Evolutionary conservation across 30 jellyfish, hydroid and myxozoan species (phyloP).

Genomic region (Morbakka virulenta): DNA sequence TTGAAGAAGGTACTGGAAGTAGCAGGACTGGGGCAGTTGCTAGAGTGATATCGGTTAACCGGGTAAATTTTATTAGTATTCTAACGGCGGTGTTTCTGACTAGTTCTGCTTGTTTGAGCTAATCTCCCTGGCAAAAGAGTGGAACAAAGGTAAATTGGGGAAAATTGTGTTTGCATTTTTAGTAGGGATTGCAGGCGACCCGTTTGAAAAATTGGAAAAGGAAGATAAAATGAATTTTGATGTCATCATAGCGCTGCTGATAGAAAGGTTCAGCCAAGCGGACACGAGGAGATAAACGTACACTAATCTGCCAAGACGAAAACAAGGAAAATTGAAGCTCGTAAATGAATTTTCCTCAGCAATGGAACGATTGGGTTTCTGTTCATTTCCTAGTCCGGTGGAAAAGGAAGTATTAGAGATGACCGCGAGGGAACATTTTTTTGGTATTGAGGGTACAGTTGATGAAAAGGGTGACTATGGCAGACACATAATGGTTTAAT

Average conservation of each 20-base stretch:
- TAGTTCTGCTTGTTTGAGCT: conserved; percentile 31
- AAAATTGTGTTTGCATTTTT: conserved; percentile 24
- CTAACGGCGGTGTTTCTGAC: conserved; percentile 15
- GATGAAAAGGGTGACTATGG: conserved; percentile 15
- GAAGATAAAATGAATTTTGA: neutral
- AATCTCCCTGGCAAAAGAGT: conserved; percentile 25
- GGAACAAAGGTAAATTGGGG: conserved; percentile 13
- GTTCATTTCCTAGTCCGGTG: conserved; percentile 20
- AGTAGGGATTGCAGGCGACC: conserved; percentile 5
- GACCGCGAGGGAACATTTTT: conserved; percentile 39
- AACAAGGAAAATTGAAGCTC: conserved; percentile 16
- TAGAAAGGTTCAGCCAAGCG: conserved; percentile 22
- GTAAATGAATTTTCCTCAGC: conserved; percentile 51
- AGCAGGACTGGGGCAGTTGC: no score
- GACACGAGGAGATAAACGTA: conserved; percentile 14
- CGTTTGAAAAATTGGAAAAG: neutral
- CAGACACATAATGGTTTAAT: conserved; percentile 12
- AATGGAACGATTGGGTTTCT: conserved; percentile 14
- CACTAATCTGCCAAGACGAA: conserved; percentile 20
- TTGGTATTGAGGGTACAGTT: neutral
- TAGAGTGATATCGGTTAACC: conserved; percentile 39
- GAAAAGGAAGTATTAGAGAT: neutral
- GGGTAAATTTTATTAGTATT: conserved; percentile 24
- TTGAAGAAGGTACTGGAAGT: no score
- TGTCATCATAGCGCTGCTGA: neutral